Evolutionary conservation across 2,113 vertebrate species (phyloP).

Genomic region (Piliocolobus tephrosceles): DNA sequence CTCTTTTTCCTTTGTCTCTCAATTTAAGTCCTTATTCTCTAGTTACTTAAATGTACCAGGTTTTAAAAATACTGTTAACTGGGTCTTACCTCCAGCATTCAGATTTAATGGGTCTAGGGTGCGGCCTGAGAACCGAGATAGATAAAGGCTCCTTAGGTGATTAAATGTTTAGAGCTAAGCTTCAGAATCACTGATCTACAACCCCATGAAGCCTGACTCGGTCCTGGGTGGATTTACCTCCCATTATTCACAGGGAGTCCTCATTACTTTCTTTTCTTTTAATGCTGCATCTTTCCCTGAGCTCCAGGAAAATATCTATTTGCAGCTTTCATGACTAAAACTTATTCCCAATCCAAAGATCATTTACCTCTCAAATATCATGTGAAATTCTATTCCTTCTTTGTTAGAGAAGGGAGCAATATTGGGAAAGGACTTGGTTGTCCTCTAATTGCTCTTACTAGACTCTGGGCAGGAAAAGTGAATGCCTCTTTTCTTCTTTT

Average conservation of each 20-base stretch:
- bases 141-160: background rate
- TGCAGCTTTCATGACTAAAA: background rate
- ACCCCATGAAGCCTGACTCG: background rate
- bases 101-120: background rate
- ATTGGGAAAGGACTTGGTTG: background rate
- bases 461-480: background rate
- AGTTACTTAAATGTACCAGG: background rate
- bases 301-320: background rate
- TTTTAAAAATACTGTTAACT: background rate
- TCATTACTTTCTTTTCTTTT: background rate
- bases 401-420: background rate
- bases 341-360: background rate
- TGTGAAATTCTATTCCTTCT: background rate
- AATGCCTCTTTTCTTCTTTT: background rate
- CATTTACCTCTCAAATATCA: background rate
- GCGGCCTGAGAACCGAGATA: background rate
- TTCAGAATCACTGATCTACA: background rate
- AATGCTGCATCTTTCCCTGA: background rate
- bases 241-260: background rate
- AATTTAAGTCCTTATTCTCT: background rate
- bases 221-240: background rate
- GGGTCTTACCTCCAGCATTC: background rate
- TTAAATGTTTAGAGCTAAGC: background rate
- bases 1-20: background rate
- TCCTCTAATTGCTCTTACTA: background rate